Conservation (phyloP, 2,888 invertebrate genomes). For the Heterodera filipjevi region DNA sequence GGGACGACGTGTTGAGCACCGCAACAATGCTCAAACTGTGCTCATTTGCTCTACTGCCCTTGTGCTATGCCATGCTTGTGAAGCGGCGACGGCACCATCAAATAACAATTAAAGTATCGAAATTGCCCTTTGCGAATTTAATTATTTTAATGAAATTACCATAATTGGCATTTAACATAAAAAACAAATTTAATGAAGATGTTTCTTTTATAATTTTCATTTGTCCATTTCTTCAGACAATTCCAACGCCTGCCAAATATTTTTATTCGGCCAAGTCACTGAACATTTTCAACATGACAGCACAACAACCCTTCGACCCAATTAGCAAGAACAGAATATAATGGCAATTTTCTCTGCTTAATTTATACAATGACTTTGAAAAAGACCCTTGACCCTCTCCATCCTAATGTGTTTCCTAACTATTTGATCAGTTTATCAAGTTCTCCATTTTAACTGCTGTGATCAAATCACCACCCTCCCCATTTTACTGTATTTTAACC, state of each 20-base stretch:
- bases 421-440: too few species aligned
- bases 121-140: not conserved
- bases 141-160: too few species aligned
- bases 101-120: not conserved
- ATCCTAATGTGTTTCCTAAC: too few species aligned
- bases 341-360: too few species aligned
- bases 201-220: too few species aligned
- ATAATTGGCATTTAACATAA: too few species aligned
- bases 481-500: too few species aligned
- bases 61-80: conserved; percentile 63
- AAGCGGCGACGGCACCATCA: conserved; percentile 38
- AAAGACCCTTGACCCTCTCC: too few species aligned
- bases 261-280: not conserved
- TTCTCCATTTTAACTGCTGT: too few species aligned
- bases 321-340: not conserved
- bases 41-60: conserved; percentile 62
- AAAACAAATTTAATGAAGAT: too few species aligned
- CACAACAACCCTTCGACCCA: not conserved
- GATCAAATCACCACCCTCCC: too few species aligned
- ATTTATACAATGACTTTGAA: too few species aligned
- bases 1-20: conserved; percentile 62
- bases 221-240: not conserved
- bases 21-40: conserved; percentile 62
- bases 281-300: not conserved
- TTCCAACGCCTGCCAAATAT: conserved; percentile 4